Evolutionary conservation across 1,140 invertebrate genomes (phyloP), one percentile per base, ranked within the genome.

Genomic region (Pararge aegeria): DNA sequence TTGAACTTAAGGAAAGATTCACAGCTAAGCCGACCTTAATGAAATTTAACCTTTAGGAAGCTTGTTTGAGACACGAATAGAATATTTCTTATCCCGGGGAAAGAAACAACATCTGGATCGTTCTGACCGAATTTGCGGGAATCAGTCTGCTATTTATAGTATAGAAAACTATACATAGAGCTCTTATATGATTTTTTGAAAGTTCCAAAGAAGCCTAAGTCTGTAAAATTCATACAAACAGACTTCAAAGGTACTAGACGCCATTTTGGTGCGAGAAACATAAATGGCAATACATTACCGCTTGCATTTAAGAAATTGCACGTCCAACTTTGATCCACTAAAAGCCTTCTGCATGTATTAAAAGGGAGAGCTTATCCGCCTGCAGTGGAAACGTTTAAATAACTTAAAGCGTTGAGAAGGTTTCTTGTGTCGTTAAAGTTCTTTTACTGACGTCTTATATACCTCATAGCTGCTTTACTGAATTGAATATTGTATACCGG

Each of bases 341-440:
- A 46, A 46, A 46, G 42, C 42, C 42, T 46, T 46, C 42, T 46
- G 42, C 42, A 46, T 46, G 42, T 46, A 46, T 46, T 46, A 46
- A 46, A 46, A 46, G 16, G 9, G 42, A 46, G 42, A 46, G 18
- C 42, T 46, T 46, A 46, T 46, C 42, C 42, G 42, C 20, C 42
- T 20, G 42, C 18, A 46, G 42, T 46, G 42, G 9, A 46, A 46
- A 46, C 16, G 42, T 19, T 46, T 2, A 46, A 46, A 46, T 46
- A 46, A 46, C 16, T 46, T 20, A 46, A 10, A 46, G 16, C 42
- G 10, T 46, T 46, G 10, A 20, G 19, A 20, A 46, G 19, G 42
- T 46, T 46, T 20, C 19, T 42, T 18, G 38, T 42, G 42, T 20
- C 18, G 18, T 12, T 20, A 20, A 20, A 46, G 42, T 46, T 20